Base-by-base conservation (phyloP, 2,797 vertebrate species). In the Microhierax caerulescens region DNA sequence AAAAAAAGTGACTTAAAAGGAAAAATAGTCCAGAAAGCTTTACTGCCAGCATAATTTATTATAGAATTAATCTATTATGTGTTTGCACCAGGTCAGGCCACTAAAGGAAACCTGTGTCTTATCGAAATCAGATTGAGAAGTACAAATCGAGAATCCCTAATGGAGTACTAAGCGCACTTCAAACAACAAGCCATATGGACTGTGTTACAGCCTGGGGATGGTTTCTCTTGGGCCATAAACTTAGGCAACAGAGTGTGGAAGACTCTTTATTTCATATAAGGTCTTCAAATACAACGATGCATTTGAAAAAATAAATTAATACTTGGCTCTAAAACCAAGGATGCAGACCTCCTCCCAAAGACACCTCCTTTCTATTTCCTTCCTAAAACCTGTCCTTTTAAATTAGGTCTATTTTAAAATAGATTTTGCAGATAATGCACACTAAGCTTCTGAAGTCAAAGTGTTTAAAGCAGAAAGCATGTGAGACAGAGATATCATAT, bases 121-220 rank as follows among this genome's bases (percentile, higher is more conserved):
- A 98, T 97, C 97, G 94, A 98, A 98, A 97, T 98, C 98, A 98
- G 97, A 98, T 97, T 98, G 96, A 98, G 94, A 97, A 98, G 94
- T 93, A 97, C 96, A 97, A 97, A 97, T 97, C 32, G 41, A 97
- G 96, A 97, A 97, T 97, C 96, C 97, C 97, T 98, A 97, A 98
- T 97, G 98, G 97, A 98, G 95, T 97, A 97, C 97, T 98, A 98
- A 98, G 97, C 95, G 65, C 97, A 98, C 98, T 98, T 98, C 98
- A 98, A 98, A 98, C 98, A 97, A 93, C 54, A 91, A 94, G 87
- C 92, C 98, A 98, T 98, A 98, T 98, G 98, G 98, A 98, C 90
- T 98, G 88, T 96, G 97, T 99, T 98, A 98, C 84, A 91, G 86
- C 85, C 93, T 96, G 94, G 86, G 91, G 97, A 98, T 97, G 96